Conservation (phyloP, 2,113 vertebrate genomes). For the Stercorarius parasiticus region DNA sequence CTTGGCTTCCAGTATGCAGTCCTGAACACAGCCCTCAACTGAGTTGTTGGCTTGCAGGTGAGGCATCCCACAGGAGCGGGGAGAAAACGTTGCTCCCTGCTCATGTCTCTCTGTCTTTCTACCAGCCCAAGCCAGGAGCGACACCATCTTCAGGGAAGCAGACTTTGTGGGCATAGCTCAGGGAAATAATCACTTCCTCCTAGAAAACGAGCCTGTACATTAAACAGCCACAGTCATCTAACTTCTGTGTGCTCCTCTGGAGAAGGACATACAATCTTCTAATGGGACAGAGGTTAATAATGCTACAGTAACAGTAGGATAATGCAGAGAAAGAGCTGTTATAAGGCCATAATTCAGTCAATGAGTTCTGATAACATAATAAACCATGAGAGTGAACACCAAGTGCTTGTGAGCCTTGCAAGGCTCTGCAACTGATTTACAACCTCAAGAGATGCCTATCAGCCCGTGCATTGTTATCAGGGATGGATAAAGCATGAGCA, state of each 20-base stretch:
- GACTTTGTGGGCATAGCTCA: background rate
- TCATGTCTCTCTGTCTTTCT: background rate
- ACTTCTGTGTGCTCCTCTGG: background rate
- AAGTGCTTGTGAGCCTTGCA: background rate
- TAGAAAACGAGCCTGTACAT: background rate
- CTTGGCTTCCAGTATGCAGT: background rate
- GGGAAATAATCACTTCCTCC: background rate
- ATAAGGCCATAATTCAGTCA: constrained; percentile 52
- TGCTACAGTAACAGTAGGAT: background rate
- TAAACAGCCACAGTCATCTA: background rate
- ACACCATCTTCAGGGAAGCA: background rate
- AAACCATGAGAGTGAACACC: constrained; percentile 40
- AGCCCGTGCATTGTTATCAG: background rate
- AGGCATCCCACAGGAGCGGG: background rate
- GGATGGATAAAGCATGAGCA: constrained; percentile 8
- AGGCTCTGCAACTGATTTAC: constrained; percentile 53
- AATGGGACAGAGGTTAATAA: constrained; percentile 13
- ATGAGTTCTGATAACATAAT: constrained; percentile 49
- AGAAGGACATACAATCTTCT: background rate
- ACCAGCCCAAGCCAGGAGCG: background rate
- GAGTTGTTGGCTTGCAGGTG: background rate
- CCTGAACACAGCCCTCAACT: background rate
- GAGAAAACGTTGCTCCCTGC: background rate
- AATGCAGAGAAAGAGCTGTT: constrained; percentile 36
- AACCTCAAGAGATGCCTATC: constrained; percentile 42